A percentile compares a stretch with the other conserved stretches of the same genome.
phyloP scores from a whole-genome alignment of 2,113 vertebrate species.

The Falcunculus frontatus region DNA sequence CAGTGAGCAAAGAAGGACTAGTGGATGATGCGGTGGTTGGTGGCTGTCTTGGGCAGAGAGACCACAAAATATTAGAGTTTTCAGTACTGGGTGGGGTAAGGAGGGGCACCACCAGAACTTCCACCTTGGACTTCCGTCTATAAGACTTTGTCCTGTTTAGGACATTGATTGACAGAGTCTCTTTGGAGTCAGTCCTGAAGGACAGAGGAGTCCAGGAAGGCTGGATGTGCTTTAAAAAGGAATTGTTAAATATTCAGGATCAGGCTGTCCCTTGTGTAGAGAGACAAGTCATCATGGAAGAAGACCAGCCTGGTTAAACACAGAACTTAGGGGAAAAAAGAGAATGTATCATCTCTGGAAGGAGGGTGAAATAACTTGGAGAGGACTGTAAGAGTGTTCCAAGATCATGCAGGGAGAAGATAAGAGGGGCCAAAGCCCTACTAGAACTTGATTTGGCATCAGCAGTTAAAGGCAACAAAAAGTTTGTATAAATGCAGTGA shows the following conservation, averaged over 20 bases:
- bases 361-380: neutral
- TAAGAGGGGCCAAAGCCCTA: neutral
- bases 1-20: neutral
- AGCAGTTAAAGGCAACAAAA: neutral
- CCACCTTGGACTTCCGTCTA: neutral
- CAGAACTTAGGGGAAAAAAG: neutral
- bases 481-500: neutral
- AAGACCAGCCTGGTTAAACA: neutral
- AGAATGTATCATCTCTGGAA: neutral
- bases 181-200: neutral
- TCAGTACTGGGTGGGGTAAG: neutral
- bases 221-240: neutral
- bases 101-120: neutral
- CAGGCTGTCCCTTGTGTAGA: neutral
- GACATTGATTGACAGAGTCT: neutral
- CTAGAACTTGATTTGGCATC: neutral
- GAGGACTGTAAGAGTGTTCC: neutral
- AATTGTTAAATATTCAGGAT: neutral
- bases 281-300: neutral
- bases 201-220: neutral
- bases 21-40: fast-evolving
- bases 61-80: neutral
- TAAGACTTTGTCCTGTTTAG: neutral
- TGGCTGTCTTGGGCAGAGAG: neutral
- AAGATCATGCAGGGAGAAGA: neutral